Percentiles rank a stretch among this genome's conserved stretches.
phyloP scores from a whole-genome alignment of 2,113 vertebrate species.

The Stictonetta naevosa region DNA sequence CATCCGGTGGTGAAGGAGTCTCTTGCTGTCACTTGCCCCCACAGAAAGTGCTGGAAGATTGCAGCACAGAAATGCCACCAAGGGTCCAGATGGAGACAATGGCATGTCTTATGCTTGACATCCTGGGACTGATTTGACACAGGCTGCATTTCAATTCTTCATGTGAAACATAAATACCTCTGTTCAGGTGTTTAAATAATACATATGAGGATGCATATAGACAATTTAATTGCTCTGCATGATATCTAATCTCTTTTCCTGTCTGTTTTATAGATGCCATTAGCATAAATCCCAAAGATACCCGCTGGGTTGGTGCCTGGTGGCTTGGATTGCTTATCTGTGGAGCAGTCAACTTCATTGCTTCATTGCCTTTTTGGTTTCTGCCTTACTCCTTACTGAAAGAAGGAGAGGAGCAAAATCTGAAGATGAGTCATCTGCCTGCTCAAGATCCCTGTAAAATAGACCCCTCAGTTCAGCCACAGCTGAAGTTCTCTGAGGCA shows the following conservation, averaged over 20 bases:
- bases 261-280: conserved; percentile 77
- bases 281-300: conserved; percentile 86
- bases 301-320: conserved; percentile 96
- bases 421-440: conserved; percentile 15
- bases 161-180: not conserved
- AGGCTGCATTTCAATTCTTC: not conserved
- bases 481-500: conserved; percentile 56
- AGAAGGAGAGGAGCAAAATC: conserved; percentile 42
- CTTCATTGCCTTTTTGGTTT: conserved; percentile 92
- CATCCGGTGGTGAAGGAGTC: not conserved
- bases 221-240: not conserved
- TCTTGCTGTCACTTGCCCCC: not conserved
- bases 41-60: not conserved
- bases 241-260: not conserved
- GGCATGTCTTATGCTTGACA: not conserved
- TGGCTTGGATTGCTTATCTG: conserved; percentile 89
- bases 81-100: not conserved
- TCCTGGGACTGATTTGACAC: not conserved
- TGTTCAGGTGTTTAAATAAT: not conserved
- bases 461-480: not conserved
- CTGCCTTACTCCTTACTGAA: conserved; percentile 78
- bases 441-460: conserved; percentile 24
- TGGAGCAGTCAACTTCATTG: conserved; percentile 77
- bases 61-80: not conserved
- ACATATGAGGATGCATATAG: not conserved